Conservation (phyloP, 1,140 invertebrate genomes). For the Drosophila pectinifera region DNA sequence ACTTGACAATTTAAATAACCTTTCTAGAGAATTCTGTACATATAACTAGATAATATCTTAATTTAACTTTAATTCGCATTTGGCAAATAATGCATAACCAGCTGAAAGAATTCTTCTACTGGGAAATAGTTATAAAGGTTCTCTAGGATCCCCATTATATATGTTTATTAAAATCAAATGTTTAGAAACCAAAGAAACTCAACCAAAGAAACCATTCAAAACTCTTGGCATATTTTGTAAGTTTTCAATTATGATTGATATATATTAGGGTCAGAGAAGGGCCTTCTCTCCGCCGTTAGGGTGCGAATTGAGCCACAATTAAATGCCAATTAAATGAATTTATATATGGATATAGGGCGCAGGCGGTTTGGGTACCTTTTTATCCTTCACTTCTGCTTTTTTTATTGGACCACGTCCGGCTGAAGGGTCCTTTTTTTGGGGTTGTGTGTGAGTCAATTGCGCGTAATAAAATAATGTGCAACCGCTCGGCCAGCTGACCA, state of each 20-base stretch:
- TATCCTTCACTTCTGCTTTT: not conserved
- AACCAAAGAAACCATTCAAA: too few species aligned
- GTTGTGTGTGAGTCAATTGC: slow-evolving; percentile 66
- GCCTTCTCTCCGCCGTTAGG: too few species aligned
- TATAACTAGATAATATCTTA: not conserved
- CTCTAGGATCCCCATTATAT: too few species aligned
- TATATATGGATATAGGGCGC: slow-evolving; percentile 25
- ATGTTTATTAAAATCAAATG: too few species aligned
- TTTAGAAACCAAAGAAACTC: too few species aligned
- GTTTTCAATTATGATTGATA: not conserved
- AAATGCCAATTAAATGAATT: slow-evolving; percentile 38
- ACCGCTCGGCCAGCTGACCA: slow-evolving; percentile 61
- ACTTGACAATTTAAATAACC: not conserved
- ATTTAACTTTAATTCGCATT: too few species aligned
- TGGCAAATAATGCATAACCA: not conserved
- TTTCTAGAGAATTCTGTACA: not conserved
- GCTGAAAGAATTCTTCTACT: too few species aligned
- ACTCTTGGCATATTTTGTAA: not conserved
- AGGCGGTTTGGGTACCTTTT: not conserved
- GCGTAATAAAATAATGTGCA: slow-evolving; percentile 81
- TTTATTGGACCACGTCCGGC: slow-evolving; percentile 36
- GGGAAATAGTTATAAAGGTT: not conserved
- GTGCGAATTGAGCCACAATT: slow-evolving; percentile 29
- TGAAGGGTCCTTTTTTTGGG: slow-evolving; percentile 4
- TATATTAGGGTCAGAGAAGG: too few species aligned